A percentile compares a stretch with the other conserved stretches of the same genome.
Conservation (phyloP, 2,888 invertebrate genomes). For the Crossocerus cetratus region DNA sequence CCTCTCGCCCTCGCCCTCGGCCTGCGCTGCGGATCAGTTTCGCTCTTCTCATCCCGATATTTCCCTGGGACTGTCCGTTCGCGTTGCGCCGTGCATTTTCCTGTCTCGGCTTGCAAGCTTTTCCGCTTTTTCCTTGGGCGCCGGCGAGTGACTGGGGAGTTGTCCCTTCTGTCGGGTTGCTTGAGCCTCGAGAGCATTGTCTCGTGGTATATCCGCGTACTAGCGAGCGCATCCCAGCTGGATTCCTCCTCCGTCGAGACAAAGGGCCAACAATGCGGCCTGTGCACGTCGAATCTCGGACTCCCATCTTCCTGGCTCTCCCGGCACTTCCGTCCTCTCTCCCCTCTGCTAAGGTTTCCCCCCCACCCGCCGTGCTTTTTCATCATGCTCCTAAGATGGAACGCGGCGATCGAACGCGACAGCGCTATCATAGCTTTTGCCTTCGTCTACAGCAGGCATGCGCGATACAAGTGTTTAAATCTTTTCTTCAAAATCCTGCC, state of each 20-base stretch:
- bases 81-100: conserved; percentile 15
- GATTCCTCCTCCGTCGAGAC: conserved; percentile 35
- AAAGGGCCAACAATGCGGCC: conserved; percentile 54
- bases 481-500: too few relatives aligned
- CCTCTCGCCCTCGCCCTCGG: conserved; percentile 14
- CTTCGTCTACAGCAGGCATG: too few relatives aligned
- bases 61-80: conserved; percentile 13
- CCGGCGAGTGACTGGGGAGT: conserved; percentile 27
- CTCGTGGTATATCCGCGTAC: conserved; percentile 61
- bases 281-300: too few relatives aligned
- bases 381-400: too few relatives aligned
- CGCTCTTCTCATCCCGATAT: background rate
- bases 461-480: too few relatives aligned
- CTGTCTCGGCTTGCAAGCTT: background rate
- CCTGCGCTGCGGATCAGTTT: conserved; percentile 1
- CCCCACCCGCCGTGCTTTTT: too few relatives aligned
- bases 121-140: conserved; percentile 25
- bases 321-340: conserved; percentile 7
- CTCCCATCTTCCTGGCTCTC: background rate
- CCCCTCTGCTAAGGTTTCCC: background rate
- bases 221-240: conserved; percentile 54
- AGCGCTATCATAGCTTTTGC: too few relatives aligned
- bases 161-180: conserved; percentile 55
- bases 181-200: conserved; percentile 66
- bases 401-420: too few relatives aligned